Percentiles rank a stretch among this genome's conserved stretches.
phyloP scores from a whole-genome alignment of 2,797 vertebrate species.

The Enteromius viviparus region DNA sequence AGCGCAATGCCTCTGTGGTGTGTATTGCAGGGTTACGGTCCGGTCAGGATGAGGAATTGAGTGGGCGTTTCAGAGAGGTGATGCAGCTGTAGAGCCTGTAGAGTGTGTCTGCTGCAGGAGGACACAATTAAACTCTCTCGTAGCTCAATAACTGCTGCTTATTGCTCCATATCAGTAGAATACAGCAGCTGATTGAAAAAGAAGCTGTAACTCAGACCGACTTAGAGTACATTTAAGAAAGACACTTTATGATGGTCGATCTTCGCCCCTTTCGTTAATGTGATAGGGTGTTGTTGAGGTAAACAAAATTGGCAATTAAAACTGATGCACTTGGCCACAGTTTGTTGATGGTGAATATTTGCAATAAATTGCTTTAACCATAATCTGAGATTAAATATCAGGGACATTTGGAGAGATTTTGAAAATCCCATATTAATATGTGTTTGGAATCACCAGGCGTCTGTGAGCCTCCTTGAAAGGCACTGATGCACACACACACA shows the following conservation, averaged over 20 bases:
- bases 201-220: not conserved
- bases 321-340: not conserved
- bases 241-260: not conserved
- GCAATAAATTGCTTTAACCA: not conserved
- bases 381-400: slow-evolving; percentile 41
- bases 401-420: slow-evolving; percentile 4
- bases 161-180: slow-evolving; percentile 26
- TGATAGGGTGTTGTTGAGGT: not conserved
- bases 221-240: not conserved
- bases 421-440: slow-evolving; percentile 11
- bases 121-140: slow-evolving; percentile 21
- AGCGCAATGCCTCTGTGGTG: slow-evolving; percentile 17
- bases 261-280: not conserved
- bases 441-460: slow-evolving; percentile 4
- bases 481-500: not conserved
- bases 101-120: slow-evolving; percentile 26
- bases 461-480: slow-evolving; percentile 25
- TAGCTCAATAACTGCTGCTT: slow-evolving; percentile 9
- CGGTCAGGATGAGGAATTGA: slow-evolving; percentile 31
- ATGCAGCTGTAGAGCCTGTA: slow-evolving; percentile 11
- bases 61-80: slow-evolving; percentile 18
- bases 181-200: not conserved
- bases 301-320: slow-evolving; percentile 24
- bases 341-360: not conserved
- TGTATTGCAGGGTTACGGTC: slow-evolving; percentile 18